phyloP scores from a whole-genome alignment of 2,797 vertebrate species.

The Aphelocoma californica region DNA sequence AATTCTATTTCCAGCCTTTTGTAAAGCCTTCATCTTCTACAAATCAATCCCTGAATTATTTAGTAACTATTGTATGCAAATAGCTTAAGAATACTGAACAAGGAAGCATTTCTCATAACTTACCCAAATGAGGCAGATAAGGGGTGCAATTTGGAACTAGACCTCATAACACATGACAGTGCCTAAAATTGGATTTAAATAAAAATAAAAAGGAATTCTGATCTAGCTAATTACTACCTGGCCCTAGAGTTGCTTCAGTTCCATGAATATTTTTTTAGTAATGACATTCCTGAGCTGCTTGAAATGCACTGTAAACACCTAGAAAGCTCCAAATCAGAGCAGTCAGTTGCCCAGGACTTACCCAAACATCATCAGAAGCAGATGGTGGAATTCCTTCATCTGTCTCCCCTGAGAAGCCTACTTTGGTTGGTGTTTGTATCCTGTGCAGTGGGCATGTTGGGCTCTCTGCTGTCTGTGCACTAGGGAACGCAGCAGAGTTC shows the following conservation, averaged over 20 bases:
- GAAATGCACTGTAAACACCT: not conserved
- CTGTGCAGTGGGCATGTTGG: not conserved
- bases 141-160: not conserved
- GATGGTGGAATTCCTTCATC: not conserved
- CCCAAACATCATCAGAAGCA: not conserved
- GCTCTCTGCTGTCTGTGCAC: not conserved
- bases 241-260: not conserved
- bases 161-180: not conserved
- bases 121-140: not conserved
- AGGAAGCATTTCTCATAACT: not conserved
- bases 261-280: not conserved
- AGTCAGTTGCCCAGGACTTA: not conserved
- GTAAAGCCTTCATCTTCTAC: not conserved
- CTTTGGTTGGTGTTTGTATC: not conserved
- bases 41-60: slow-evolving; percentile 21
- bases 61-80: slow-evolving; percentile 16
- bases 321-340: not conserved
- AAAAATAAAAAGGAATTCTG: not conserved
- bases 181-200: not conserved
- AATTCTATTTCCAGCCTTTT: not conserved
- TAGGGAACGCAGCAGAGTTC: not conserved
- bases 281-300: not conserved
- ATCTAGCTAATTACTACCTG: not conserved
- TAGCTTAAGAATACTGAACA: not conserved
- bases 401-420: not conserved